Conservation (phyloP, 2,888 invertebrate species). For the Leptogaster cylindrica region DNA sequence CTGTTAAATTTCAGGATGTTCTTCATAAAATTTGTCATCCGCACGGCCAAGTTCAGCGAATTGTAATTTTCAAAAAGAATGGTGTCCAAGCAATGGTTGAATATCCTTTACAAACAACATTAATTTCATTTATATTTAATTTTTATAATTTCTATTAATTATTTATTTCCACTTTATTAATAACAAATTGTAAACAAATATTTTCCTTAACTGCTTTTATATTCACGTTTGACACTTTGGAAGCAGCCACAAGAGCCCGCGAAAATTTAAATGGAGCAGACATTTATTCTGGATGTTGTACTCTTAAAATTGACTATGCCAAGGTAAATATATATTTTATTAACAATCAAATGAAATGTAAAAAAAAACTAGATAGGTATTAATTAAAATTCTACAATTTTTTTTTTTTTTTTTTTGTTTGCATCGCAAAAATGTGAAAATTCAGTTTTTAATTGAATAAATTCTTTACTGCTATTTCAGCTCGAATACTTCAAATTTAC, state of each 20-base stretch:
- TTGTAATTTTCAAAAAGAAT: slow-evolving; percentile 99
- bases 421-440: no score
- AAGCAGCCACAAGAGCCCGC: slow-evolving; percentile 92
- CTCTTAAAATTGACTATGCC: slow-evolving; percentile 97
- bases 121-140: slow-evolving; percentile 47
- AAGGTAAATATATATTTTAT: slow-evolving; percentile 74
- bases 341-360: neutral
- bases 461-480: no score
- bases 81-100: slow-evolving; percentile 99
- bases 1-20: slow-evolving; percentile 96
- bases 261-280: slow-evolving; percentile 96
- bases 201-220: slow-evolving; percentile 67
- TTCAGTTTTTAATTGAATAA: no score
- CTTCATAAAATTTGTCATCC: slow-evolving; percentile 96
- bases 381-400: neutral
- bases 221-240: slow-evolving; percentile 86
- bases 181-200: neutral
- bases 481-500: no score
- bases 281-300: slow-evolving; percentile 99
- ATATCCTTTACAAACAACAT: slow-evolving; percentile 80
- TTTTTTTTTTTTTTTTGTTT: no score
- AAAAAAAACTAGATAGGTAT: neutral
- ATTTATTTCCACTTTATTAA: neutral
- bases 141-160: slow-evolving; percentile 13
- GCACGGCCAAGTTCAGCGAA: slow-evolving; percentile 93